Conservation (phyloP, 2,113 vertebrate genomes). For the Psephotus haematonotus region DNA sequence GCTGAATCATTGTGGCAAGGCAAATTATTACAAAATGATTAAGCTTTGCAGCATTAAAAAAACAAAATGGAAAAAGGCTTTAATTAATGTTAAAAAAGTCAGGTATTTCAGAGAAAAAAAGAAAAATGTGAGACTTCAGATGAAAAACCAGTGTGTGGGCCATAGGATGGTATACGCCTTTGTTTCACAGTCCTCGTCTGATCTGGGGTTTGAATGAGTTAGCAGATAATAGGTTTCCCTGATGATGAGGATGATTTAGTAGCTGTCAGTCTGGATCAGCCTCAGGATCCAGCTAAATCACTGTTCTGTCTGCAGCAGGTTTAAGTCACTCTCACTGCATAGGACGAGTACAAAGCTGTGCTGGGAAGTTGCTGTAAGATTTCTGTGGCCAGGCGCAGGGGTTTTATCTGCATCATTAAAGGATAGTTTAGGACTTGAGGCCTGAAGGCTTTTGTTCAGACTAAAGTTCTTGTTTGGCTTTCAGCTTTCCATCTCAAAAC, state of each 20-base stretch:
- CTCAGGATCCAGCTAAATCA: background rate
- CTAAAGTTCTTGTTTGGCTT: background rate
- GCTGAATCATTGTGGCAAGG: background rate
- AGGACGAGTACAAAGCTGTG: fast-evolving
- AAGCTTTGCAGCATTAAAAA: background rate
- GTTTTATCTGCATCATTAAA: background rate
- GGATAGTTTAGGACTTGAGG: background rate
- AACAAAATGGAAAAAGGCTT: background rate
- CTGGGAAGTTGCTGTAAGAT: background rate
- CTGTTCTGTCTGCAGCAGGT: background rate
- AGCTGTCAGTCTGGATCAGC: background rate
- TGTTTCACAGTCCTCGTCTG: background rate
- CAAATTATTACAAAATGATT: background rate
- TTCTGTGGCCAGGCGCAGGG: background rate
- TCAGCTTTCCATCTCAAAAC: background rate
- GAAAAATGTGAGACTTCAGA: background rate
- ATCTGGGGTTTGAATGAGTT: background rate
- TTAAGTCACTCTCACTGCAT: background rate
- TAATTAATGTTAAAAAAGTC: background rate
- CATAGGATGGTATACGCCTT: background rate
- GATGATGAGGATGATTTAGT: background rate
- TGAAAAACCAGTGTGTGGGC: background rate
- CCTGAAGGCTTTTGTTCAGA: background rate
- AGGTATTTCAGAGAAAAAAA: background rate
- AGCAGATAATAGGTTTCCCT: background rate